Base-by-base conservation (phyloP, 2,888 invertebrate genomes). In the Ichneumon xanthorius region DNA sequence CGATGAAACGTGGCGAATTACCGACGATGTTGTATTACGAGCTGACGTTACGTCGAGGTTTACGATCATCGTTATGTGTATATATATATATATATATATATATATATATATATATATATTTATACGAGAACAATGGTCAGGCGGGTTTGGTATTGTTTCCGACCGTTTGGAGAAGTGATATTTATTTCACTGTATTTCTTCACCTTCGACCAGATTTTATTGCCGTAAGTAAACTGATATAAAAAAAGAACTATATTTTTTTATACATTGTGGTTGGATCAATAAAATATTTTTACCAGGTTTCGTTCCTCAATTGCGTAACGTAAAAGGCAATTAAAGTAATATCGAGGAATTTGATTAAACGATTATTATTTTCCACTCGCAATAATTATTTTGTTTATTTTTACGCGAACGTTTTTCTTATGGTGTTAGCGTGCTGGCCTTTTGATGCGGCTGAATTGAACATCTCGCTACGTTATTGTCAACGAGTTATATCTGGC, bases 11-110 rank as follows among this genome's bases (percentile, higher is more conserved):
- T 80, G 67, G 82, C 70, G 61, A 84, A 84, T 81, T 75, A 79
- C 75, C 79, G 67, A 68, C 78, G 80, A 86, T 81, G 84, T 82
- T 80, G 80, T 80, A 87, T 85, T 81, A 83, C 85, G 83, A 80
- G 83, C 80, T 76, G 80, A 82, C 84, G 82, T 87, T 86, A 84
- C 82, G 68, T 70, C 63, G 77, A 71, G 58, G 58, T 87, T 87
- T 87, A 86, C 84, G 87, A 82, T 81, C 77, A 48, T 73, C 80
- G 83, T 82, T 63, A 5, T 30, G 5, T 30, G 5, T 30, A 2
- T 9, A 37, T 37, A 37, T 37, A 61, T 16, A 37, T 37, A 37
- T 37, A 61, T 16, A 55, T 55, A 22, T 58, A 30, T 58, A 16
- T 50, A 16, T 37, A 6, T 37, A 6, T 37, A 6, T 37, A 19